A percentile compares a stretch with the other conserved stretches of the same genome.
These are phyloP conservation scores for Nomada ruficornis DNA, from an alignment of 2,888 invertebrate species.

Conservation along the genomic window DNA sequence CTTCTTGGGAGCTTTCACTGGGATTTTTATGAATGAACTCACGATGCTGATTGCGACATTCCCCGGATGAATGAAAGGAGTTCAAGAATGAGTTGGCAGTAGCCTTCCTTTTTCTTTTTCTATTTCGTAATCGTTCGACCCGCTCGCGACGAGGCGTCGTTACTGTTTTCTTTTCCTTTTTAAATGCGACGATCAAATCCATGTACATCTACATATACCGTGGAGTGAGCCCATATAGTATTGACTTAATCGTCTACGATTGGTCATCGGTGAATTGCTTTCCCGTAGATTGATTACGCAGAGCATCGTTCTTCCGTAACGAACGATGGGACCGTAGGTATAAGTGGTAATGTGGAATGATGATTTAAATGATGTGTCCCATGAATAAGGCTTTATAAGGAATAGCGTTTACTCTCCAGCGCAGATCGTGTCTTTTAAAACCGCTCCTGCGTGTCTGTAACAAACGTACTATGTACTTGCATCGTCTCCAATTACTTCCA, in stretches of 20 bases:
- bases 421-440: slow-evolving; percentile 35
- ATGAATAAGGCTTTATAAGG: slow-evolving; percentile 55
- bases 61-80: slow-evolving; percentile 67
- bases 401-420: slow-evolving; percentile 46
- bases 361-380: slow-evolving; percentile 46
- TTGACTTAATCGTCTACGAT: slow-evolving; percentile 29
- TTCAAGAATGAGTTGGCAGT: slow-evolving; percentile 68
- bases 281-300: slow-evolving; percentile 36
- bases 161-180: slow-evolving; percentile 22
- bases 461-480: background rate
- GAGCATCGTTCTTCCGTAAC: slow-evolving; percentile 41
- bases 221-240: slow-evolving; percentile 8
- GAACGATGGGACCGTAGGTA: slow-evolving; percentile 29
- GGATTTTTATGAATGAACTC: slow-evolving; percentile 68
- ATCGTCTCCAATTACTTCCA: slow-evolving; percentile 10
- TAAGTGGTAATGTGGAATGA: slow-evolving; percentile 47
- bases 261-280: slow-evolving; percentile 36
- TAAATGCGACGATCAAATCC: slow-evolving; percentile 21
- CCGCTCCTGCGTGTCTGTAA: background rate
- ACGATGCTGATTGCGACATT: slow-evolving; percentile 58
- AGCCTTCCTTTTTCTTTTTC: slow-evolving; percentile 35
- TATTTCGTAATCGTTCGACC: slow-evolving; percentile 55
- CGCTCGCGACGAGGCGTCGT: slow-evolving; percentile 17
- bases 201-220: slow-evolving; percentile 1
- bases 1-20: slow-evolving; percentile 20